Conservation (phyloP, 2,797 vertebrate genomes). For the Poeciliopsis turneri region DNA sequence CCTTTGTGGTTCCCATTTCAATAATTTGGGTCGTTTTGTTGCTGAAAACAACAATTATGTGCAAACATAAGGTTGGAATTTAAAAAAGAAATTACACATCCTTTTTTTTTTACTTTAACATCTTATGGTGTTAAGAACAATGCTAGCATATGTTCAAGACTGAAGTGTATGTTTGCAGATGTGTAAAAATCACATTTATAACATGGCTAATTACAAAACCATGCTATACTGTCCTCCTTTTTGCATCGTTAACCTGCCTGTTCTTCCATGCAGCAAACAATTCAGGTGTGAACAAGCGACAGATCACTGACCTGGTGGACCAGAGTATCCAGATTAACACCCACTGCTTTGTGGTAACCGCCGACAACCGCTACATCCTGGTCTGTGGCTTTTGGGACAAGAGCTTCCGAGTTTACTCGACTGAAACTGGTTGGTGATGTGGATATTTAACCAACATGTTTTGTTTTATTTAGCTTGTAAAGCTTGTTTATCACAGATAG, state of each 20-base stretch:
- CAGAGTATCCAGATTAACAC: slow-evolving; percentile 99
- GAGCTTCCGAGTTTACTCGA: slow-evolving; percentile 98
- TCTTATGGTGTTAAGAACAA: not conserved
- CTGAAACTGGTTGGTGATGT: slow-evolving; percentile 89
- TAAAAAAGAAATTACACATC: not conserved
- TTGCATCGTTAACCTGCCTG: slow-evolving; percentile 12
- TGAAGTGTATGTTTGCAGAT: not conserved
- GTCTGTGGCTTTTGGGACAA: slow-evolving; percentile 99
- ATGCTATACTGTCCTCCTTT: not conserved
- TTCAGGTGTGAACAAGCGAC: slow-evolving; percentile 95
- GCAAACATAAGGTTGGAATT: not conserved
- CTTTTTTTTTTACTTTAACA: not conserved
- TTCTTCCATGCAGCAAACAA: slow-evolving; percentile 86
- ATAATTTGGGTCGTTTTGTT: not conserved
- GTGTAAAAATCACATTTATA: not conserved
- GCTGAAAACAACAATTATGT: not conserved
- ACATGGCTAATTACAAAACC: not conserved
- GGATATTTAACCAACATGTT: not conserved
- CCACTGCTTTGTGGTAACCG: slow-evolving; percentile 99
- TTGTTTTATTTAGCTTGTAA: not conserved
- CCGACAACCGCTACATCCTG: slow-evolving; percentile 98
- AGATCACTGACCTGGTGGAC: slow-evolving; percentile 99
- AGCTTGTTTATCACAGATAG: not conserved
- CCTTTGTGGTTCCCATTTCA: not conserved
- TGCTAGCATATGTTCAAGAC: not conserved